Conservation (phyloP, 2,113 vertebrate genomes). For the Nycticryphes semicollaris region DNA sequence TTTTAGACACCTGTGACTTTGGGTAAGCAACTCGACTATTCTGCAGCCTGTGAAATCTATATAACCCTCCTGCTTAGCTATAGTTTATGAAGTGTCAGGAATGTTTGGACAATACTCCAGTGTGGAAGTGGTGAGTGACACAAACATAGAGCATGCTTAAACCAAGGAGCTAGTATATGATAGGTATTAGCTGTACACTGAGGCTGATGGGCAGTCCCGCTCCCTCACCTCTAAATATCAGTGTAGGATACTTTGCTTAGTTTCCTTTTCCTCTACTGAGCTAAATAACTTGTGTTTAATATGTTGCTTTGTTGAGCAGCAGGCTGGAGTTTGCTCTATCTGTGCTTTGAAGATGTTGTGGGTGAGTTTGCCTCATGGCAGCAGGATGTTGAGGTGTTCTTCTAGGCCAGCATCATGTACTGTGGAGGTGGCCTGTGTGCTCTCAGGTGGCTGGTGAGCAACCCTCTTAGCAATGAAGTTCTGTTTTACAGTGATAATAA, state of each 20-base stretch:
- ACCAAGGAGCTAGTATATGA: not conserved
- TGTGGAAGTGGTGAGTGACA: not conserved
- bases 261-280: not conserved
- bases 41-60: not conserved
- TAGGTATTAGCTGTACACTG: not conserved
- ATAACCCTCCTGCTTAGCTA: not conserved
- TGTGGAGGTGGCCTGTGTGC: not conserved
- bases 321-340: not conserved
- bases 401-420: not conserved
- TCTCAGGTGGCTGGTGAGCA: not conserved
- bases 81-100: not conserved
- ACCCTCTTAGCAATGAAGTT: not conserved
- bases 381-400: not conserved
- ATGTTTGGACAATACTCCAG: not conserved
- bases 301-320: not conserved
- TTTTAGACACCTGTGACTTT: not conserved
- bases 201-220: not conserved
- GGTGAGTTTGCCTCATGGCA: not conserved
- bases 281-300: not conserved
- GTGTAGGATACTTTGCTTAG: not conserved
- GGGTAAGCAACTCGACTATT: not conserved
- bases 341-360: not conserved
- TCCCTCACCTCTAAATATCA: not conserved
- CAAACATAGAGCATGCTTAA: no score
- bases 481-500: not conserved